Conservation (phyloP, 2,113 vertebrate species). For the Struthio camelus region DNA sequence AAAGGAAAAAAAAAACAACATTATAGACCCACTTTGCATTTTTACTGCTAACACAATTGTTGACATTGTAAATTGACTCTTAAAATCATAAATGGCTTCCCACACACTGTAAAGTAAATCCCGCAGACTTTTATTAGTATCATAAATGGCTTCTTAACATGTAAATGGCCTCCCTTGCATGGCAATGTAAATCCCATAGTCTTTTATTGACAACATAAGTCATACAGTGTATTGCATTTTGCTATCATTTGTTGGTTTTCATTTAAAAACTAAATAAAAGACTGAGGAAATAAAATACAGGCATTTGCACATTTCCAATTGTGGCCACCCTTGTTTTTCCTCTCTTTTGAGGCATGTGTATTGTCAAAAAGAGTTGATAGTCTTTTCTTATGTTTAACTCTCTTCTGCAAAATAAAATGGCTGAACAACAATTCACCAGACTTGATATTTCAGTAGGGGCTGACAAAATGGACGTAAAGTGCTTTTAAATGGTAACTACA, state of each 20-base stretch:
- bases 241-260: conserved; percentile 36
- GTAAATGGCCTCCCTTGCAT: conserved; percentile 55
- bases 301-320: neutral
- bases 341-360: neutral
- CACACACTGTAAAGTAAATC: conserved; percentile 72
- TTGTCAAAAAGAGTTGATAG: neutral
- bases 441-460: neutral
- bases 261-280: conserved; percentile 65
- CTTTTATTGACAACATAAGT: conserved; percentile 64
- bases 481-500: neutral
- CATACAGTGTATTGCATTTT: conserved; percentile 14
- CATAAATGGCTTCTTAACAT: conserved; percentile 74
- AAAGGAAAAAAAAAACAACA: neutral
- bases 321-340: neutral
- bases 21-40: conserved; percentile 5
- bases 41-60: conserved; percentile 72
- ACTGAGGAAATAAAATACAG: conserved; percentile 14
- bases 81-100: conserved; percentile 69
- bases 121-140: conserved; percentile 64
- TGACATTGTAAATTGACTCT: conserved; percentile 71
- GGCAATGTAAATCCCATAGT: conserved; percentile 45
- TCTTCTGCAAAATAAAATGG: neutral
- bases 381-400: neutral
- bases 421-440: neutral
- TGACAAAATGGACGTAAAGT: neutral